Evolutionary conservation across 2,888 invertebrate genomes (phyloP), one percentile per base, ranked within the genome.

Genomic region (Cryptophagus acutangulus): DNA sequence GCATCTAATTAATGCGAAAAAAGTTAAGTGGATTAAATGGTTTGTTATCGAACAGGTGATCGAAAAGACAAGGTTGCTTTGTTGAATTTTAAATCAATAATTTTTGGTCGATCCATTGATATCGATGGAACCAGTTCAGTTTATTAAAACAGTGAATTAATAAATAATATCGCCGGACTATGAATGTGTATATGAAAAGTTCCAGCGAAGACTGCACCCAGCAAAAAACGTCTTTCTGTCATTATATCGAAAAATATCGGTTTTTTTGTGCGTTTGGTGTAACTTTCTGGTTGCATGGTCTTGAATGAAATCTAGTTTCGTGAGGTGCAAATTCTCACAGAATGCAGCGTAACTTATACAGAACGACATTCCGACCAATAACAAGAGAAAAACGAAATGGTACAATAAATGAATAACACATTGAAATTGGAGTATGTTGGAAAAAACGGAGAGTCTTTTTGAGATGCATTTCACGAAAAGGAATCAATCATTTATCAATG

Each of bases 111-210:
- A 54, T 55, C 48, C 55, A 57, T 57, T 57, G 57, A 57, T 57
- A 54, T 42, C 45, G 38, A 17, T 29, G 45, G 50, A 58, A 59
- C 59, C 57, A 54, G 59, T 59, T 57, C 12, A 9, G 12, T 28
- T 10, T 45, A 45, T 58, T 61, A 59, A 62, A 59, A 59, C 59
- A 56, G 51, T 59, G 62, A 61, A 52, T 62, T 62, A 62, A 60
- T 61, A 45, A n/a, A n/a, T 43, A 46, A 58, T 55, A 59, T 62
- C 57, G 54, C 55, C 53, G 58, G 54, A 57, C 54, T 50, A 52
- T 52, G 49, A 56, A 57, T 49, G 54, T 16, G 31, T 45, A 46
- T 53, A 58, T 55, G 52, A 57, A 59, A 54, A 55, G n/a, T n/a
- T n/a, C n/a, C n/a, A n/a, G n/a, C n/a, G n/a, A n/a, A n/a, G n/a